phyloP scores from a whole-genome alignment of 2,113 vertebrate genomes.

The Tetrao urogallus region DNA sequence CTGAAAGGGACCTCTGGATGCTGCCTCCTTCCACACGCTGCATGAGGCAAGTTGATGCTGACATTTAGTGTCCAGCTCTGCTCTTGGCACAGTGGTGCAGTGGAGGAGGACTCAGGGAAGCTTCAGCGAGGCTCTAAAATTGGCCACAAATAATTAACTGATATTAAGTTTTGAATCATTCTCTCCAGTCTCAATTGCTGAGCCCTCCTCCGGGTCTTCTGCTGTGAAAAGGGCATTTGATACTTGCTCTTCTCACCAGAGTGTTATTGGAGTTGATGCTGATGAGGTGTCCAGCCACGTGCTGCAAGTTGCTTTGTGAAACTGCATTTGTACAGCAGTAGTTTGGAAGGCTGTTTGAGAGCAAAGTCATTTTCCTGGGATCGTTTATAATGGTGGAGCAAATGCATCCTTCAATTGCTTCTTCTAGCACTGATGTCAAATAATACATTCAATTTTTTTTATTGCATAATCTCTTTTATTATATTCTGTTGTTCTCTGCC shows the following conservation, averaged over 20 bases:
- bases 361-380: neutral
- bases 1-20: neutral
- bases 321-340: neutral
- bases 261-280: neutral
- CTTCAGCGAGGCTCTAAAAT: neutral
- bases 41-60: neutral
- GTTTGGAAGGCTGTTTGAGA: neutral
- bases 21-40: neutral
- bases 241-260: neutral
- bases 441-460: neutral
- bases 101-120: neutral
- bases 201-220: neutral
- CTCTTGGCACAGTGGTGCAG: neutral
- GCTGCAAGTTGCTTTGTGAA: neutral
- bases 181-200: rapidly evolving
- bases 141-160: neutral
- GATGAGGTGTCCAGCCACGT: neutral
- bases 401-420: neutral
- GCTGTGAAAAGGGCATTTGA: neutral
- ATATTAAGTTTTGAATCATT: neutral
- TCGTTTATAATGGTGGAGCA: neutral
- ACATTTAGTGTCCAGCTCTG: neutral
- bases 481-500: neutral
- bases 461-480: neutral
- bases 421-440: neutral